Evolutionary conservation across 2,797 vertebrate genomes (phyloP).

Genomic region (Labeo calbasu): DNA sequence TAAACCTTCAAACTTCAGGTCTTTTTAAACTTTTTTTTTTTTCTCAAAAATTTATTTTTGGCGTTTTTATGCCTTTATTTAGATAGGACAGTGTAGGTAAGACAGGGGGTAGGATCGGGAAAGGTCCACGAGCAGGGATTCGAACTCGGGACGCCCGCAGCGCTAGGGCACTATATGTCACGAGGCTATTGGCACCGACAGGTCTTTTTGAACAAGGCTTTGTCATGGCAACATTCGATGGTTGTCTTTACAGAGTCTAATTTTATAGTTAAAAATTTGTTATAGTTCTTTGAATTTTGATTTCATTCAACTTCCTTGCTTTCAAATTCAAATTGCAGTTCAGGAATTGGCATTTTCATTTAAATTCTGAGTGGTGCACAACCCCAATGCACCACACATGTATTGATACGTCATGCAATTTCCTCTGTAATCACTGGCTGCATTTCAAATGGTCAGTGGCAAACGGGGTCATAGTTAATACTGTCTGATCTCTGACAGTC

Average conservation of each 20-base stretch:
- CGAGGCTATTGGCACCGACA: no score
- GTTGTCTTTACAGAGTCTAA: not conserved
- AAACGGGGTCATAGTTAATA: constrained; percentile 16
- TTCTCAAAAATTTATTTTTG: no score
- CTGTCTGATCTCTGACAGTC: constrained; percentile 12
- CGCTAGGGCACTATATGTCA: no score
- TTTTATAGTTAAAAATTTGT: not conserved
- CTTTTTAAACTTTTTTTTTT: not conserved
- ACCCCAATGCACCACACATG: not conserved
- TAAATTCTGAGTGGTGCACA: not conserved
- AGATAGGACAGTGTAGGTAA: no score
- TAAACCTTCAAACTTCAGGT: not conserved
- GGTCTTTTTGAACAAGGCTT: no score
- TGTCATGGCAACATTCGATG: not conserved
- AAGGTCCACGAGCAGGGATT: no score
- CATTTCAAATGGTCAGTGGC: not conserved
- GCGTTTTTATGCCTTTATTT: no score
- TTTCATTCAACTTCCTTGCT: not conserved
- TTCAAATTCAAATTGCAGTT: not conserved
- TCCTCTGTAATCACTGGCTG: not conserved
- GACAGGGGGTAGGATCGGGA: no score
- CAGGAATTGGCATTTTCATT: not conserved
- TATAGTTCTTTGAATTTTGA: no score
- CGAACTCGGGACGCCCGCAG: no score
- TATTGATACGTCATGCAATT: not conserved